phyloP scores from a whole-genome alignment of 2,113 vertebrate species.

The Desmodus rotundus region DNA sequence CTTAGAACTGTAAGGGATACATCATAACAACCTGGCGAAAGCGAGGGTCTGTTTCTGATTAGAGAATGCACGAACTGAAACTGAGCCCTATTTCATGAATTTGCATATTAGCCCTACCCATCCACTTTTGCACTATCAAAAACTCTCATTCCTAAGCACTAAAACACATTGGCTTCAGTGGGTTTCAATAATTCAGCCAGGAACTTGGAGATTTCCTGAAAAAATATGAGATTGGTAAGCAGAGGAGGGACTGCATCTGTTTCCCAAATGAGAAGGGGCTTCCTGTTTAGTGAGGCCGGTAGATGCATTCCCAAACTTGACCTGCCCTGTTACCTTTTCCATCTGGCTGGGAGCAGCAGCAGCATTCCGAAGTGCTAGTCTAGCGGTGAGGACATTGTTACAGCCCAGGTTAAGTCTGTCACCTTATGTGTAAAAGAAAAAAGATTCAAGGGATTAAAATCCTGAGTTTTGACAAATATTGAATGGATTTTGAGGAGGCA shows the following conservation, averaged over 20 bases:
- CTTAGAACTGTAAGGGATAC: neutral
- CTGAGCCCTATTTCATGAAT: neutral
- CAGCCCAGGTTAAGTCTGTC: neutral
- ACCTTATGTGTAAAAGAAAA: neutral
- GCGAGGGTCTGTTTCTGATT: neutral
- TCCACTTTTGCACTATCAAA: neutral
- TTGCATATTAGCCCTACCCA: neutral
- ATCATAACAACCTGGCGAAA: neutral
- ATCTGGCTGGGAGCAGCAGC: neutral
- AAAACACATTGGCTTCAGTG: neutral
- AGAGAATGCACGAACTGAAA: neutral
- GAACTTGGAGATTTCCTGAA: neutral
- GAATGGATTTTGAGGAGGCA: neutral
- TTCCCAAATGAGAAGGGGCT: neutral
- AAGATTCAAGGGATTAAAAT: slow-evolving; percentile 9
- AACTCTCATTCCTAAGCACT: neutral
- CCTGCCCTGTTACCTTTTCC: neutral
- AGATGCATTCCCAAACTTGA: neutral
- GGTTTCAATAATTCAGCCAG: neutral
- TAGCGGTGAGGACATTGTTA: neutral
- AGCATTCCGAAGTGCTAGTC: neutral
- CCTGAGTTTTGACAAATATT: neutral
- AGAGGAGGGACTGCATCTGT: neutral
- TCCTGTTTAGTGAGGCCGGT: neutral
- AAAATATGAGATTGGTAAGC: neutral